phyloP scores from a whole-genome alignment of 2,113 vertebrate species.

The Jacana jacana region DNA sequence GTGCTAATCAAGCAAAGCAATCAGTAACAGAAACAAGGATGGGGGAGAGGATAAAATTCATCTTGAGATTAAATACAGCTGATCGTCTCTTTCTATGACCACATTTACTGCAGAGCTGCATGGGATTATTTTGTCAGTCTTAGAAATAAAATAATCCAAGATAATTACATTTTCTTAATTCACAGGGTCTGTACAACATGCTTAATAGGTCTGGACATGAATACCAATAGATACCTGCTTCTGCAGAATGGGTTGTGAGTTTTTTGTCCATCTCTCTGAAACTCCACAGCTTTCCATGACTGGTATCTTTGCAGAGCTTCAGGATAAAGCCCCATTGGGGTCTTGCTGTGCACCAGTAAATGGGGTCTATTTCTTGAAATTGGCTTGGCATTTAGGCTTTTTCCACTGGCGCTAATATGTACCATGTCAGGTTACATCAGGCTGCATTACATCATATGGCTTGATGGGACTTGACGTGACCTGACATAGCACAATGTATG shows the following conservation, averaged over 20 bases:
- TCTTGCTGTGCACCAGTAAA: neutral
- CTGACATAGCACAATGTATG: slow-evolving; percentile 50
- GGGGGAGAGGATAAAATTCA: neutral
- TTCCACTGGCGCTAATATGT: slow-evolving; percentile 43
- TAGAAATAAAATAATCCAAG: neutral
- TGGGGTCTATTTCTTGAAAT: neutral
- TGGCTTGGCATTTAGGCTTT: slow-evolving; percentile 57
- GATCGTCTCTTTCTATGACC: neutral
- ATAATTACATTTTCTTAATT: neutral
- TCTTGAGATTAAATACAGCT: neutral
- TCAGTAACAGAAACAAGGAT: neutral
- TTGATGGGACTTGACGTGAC: slow-evolving; percentile 54
- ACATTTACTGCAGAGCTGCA: neutral
- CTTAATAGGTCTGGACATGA: neutral
- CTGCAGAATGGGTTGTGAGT: neutral
- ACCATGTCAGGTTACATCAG: slow-evolving; percentile 23
- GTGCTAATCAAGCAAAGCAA: neutral
- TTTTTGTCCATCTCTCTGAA: neutral
- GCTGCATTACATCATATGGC: neutral
- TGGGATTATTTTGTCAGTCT: neutral
- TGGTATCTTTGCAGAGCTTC: slow-evolving; percentile 23
- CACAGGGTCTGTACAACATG: neutral
- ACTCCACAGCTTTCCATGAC: neutral
- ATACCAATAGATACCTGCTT: neutral
- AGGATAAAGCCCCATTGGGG: slow-evolving; percentile 24